Percentiles rank a stretch among this genome's conserved stretches.
Evolutionary conservation across 2,113 vertebrate species (phyloP).

Genomic region (Sciurus niger): DNA sequence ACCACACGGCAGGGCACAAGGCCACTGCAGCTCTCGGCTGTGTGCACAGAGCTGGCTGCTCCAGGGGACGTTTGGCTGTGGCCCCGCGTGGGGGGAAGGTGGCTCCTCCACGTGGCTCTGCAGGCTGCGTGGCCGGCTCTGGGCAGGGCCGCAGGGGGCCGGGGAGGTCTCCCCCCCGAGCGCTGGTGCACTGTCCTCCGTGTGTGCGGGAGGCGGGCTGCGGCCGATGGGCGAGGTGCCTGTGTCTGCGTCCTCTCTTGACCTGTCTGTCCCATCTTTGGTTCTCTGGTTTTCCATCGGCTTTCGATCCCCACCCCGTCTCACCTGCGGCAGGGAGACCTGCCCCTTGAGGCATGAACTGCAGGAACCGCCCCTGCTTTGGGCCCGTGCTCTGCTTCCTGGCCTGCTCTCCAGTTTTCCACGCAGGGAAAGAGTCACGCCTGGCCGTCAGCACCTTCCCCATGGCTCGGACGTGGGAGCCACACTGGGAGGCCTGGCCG

Average conservation of each 20-base stretch:
- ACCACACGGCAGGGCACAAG: too few species aligned
- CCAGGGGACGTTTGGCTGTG: too few species aligned
- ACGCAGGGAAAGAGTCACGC: background rate
- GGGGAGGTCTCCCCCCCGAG: too few species aligned
- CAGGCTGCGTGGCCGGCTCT: rapidly evolving
- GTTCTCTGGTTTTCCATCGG: background rate
- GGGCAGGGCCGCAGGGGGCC: background rate
- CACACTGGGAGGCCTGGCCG: too few species aligned
- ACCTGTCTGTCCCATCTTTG: background rate
- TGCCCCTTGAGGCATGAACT: background rate
- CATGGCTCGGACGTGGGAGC: background rate
- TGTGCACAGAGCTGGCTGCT: too few species aligned
- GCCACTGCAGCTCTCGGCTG: too few species aligned
- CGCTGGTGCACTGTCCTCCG: too few species aligned
- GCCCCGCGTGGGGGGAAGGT: too few species aligned
- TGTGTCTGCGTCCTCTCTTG: background rate
- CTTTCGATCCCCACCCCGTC: background rate
- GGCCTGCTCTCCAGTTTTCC: background rate
- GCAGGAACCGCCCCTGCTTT: background rate
- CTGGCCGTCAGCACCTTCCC: background rate
- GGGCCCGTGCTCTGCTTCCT: background rate
- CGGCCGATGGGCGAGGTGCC: too few species aligned
- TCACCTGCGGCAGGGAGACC: background rate
- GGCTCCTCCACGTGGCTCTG: too few species aligned
- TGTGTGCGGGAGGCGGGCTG: too few species aligned